Evolutionary conservation across 2,888 invertebrate species (phyloP).

Genomic region (Clanis bilineata): DNA sequence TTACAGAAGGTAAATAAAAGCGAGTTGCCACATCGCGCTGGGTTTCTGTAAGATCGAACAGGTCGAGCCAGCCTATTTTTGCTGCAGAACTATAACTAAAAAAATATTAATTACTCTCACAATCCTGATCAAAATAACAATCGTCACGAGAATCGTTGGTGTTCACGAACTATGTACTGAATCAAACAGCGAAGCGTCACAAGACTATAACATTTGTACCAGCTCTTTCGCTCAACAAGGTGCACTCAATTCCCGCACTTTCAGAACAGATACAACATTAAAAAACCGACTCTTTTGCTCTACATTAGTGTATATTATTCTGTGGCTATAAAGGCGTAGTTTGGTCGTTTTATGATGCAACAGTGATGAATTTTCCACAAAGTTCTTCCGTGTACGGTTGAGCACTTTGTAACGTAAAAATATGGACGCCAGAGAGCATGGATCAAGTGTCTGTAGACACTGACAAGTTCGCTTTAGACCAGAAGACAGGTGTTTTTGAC

Average conservation of each 20-base stretch:
- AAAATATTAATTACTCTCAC: too few relatives aligned
- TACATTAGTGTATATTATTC: neutral
- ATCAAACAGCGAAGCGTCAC: neutral
- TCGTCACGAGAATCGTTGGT: too few relatives aligned
- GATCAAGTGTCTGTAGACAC: slow-evolving; percentile 66
- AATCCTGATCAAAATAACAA: too few relatives aligned
- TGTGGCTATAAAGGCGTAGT: neutral
- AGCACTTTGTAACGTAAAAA: slow-evolving; percentile 82
- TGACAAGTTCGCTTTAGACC: slow-evolving; percentile 12
- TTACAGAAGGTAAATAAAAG: too few relatives aligned
- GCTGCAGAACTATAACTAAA: too few relatives aligned
- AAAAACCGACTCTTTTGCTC: slow-evolving; percentile 29
- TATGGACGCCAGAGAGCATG: slow-evolving; percentile 72
- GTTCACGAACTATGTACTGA: too few relatives aligned
- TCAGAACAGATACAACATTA: slow-evolving; percentile 14
- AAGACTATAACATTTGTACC: slow-evolving; percentile 42
- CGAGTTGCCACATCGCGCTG: too few relatives aligned
- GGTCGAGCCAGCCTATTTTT: too few relatives aligned
- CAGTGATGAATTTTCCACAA: slow-evolving; percentile 74
- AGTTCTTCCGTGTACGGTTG: slow-evolving; percentile 77
- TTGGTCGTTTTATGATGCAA: neutral
- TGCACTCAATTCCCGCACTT: slow-evolving; percentile 36
- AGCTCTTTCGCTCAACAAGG: slow-evolving; percentile 59
- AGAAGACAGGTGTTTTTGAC: slow-evolving; percentile 57
- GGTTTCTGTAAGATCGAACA: too few relatives aligned